A percentile compares a stretch with the other conserved stretches of the same genome.
These are phyloP conservation scores for Scaptomyza tumidula DNA, from an alignment of 2,888 invertebrate genomes.

Conservation along the genomic window DNA sequence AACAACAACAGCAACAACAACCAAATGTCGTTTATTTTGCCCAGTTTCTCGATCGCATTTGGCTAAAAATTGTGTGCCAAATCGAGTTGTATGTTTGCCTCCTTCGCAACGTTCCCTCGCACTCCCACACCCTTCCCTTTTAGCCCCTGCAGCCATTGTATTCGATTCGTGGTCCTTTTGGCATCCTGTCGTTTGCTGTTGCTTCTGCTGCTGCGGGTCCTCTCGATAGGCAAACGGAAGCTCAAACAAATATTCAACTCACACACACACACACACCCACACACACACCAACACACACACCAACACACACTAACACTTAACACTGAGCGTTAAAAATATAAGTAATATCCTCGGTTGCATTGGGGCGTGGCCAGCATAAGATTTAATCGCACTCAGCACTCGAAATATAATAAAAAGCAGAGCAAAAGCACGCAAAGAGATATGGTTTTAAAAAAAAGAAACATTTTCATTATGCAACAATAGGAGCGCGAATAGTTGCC, in stretches of 20 bases:
- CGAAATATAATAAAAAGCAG: not conserved
- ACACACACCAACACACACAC: conserved; percentile 16
- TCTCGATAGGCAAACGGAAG: conserved; percentile 55
- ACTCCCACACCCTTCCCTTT: not conserved
- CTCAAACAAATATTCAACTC: conserved; percentile 61
- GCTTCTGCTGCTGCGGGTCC: conserved; percentile 33
- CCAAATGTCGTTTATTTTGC: conserved; percentile 44
- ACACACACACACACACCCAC: conserved; percentile 18
- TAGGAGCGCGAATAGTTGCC: conserved; percentile 31
- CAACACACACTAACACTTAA: not conserved
- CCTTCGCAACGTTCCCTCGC: not conserved
- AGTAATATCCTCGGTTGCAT: conserved; percentile 62
- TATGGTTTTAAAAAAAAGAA: conserved; percentile 41
- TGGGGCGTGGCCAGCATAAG: conserved; percentile 47
- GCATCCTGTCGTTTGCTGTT: conserved; percentile 37
- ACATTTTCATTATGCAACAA: conserved; percentile 65
- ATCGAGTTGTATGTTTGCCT: conserved; percentile 32
- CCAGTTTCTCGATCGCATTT: conserved; percentile 44
- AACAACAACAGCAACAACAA: conserved; percentile 3
- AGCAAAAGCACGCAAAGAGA: conserved; percentile 11
- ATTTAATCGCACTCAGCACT: conserved; percentile 66
- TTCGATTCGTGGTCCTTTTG: not conserved
- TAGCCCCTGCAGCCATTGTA: not conserved
- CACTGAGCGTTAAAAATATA: conserved; percentile 19
- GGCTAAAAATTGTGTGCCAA: conserved; percentile 61